A percentile compares a stretch with the other conserved stretches of the same genome.
Conservation (phyloP, 1,140 invertebrate genomes). For the Drosophila aff. region DNA sequence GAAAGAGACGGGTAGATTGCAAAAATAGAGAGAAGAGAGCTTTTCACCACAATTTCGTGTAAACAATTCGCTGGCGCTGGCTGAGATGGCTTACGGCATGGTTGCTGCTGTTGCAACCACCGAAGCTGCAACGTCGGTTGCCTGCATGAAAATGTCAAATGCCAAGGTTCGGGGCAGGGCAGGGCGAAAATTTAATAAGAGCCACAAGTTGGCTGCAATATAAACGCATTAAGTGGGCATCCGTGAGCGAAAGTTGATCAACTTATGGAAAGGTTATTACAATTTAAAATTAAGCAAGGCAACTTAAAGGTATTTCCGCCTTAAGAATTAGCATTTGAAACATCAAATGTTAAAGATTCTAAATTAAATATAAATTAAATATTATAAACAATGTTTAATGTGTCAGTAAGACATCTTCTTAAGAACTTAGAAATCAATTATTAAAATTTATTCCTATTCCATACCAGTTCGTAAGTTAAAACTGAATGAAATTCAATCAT, state of each 20-base stretch:
- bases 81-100: conserved; percentile 21
- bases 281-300: neutral
- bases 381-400: neutral
- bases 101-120: conserved; percentile 33
- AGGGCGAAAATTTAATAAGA: conserved; percentile 21
- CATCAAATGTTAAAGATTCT: neutral
- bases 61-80: conserved; percentile 46
- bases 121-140: conserved; percentile 25
- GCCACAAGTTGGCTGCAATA: conserved; percentile 32
- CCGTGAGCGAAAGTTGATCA: conserved; percentile 2
- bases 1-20: conserved; percentile 14
- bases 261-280: conserved; percentile 9
- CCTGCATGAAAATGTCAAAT: conserved; percentile 69
- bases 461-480: too few relatives aligned
- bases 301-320: neutral
- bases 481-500: too few relatives aligned
- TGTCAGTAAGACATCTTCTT: too few relatives aligned
- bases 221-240: conserved; percentile 13
- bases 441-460: too few relatives aligned
- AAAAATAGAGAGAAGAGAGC: conserved; percentile 38
- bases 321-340: neutral
- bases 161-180: conserved; percentile 56
- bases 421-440: too few relatives aligned
- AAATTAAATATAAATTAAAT: neutral
- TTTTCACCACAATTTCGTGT: conserved; percentile 74